Evolutionary conservation across 2,888 invertebrate species (phyloP).

Genomic region (Anagyrus pseudococci): DNA sequence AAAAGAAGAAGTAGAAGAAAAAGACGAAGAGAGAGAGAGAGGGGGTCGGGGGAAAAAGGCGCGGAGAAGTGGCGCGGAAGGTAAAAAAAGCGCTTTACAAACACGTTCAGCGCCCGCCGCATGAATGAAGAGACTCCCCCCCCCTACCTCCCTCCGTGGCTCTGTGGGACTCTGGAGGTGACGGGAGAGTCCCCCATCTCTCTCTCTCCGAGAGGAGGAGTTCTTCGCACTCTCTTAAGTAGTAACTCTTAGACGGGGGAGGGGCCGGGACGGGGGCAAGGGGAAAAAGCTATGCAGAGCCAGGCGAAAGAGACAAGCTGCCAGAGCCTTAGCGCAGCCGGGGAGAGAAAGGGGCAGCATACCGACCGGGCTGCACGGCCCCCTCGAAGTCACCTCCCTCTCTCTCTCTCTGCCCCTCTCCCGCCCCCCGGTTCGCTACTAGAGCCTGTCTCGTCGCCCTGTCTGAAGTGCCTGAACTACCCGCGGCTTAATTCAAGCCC

Average conservation of each 20-base stretch:
- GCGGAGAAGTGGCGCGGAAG: too few species aligned
- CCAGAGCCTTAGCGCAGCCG: too few species aligned
- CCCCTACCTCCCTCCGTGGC: too few species aligned
- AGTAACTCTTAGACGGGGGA: constrained; percentile 34
- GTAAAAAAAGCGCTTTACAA: constrained; percentile 36
- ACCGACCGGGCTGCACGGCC: constrained; percentile 9
- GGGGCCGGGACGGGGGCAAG: constrained; percentile 13
- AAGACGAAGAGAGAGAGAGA: neutral
- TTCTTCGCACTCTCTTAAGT: constrained; percentile 37
- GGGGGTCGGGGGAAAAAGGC: neutral
- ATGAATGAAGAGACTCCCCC: constrained; percentile 24
- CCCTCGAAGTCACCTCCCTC: neutral
- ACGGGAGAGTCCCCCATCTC: neutral
- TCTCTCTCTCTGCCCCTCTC: constrained; percentile 13
- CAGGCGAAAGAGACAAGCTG: too few species aligned
- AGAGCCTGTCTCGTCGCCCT: constrained; percentile 45
- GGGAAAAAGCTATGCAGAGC: too few species aligned
- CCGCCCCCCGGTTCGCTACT: constrained; percentile 29
- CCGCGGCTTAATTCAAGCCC: constrained; percentile 43
- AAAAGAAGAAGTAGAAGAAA: constrained; percentile 4
- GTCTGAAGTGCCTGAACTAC: constrained; percentile 47
- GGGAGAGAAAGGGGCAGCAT: too few species aligned
- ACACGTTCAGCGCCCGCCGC: constrained; percentile 29
- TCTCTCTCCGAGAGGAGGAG: constrained; percentile 2
- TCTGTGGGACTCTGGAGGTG: neutral